phyloP scores from a whole-genome alignment of 1,140 invertebrate species.

The Diachasmimorpha longicaudata region DNA sequence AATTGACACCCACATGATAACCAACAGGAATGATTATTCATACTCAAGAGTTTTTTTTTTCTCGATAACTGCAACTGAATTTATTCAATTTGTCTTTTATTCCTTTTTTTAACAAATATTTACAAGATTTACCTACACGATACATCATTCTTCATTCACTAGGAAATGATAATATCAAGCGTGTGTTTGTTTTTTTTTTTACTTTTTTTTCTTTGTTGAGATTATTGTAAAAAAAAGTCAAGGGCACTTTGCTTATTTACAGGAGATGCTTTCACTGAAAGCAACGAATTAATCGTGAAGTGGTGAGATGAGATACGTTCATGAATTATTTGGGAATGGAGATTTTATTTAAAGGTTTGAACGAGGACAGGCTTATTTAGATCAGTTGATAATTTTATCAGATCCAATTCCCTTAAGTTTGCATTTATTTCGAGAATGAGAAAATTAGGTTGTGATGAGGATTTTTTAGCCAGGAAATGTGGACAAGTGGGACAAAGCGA shows the following conservation, averaged over 20 bases:
- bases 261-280: constrained; percentile 50
- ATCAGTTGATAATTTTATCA: too few species aligned
- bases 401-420: too few species aligned
- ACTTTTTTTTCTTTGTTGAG: neutral
- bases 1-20: constrained; percentile 20
- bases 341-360: too few species aligned
- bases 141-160: constrained; percentile 11
- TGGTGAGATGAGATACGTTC: neutral
- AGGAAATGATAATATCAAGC: constrained; percentile 21
- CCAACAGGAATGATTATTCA: neutral
- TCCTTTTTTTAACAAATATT: constrained; percentile 9
- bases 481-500: too few species aligned
- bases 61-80: neutral
- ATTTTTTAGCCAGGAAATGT: too few species aligned
- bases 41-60: neutral
- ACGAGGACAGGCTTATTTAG: too few species aligned
- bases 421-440: too few species aligned
- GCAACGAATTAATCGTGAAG: constrained; percentile 39
- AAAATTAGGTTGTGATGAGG: too few species aligned
- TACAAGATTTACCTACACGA: constrained; percentile 15
- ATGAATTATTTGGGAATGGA: neutral
- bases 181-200: constrained; percentile 11
- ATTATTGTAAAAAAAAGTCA: constrained; percentile 7
- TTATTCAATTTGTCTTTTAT: neutral
- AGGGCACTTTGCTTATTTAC: constrained; percentile 5